These are phyloP conservation scores for Drosophila nikananu DNA, from an alignment of 1,140 invertebrate species.

Conservation along the genomic window DNA sequence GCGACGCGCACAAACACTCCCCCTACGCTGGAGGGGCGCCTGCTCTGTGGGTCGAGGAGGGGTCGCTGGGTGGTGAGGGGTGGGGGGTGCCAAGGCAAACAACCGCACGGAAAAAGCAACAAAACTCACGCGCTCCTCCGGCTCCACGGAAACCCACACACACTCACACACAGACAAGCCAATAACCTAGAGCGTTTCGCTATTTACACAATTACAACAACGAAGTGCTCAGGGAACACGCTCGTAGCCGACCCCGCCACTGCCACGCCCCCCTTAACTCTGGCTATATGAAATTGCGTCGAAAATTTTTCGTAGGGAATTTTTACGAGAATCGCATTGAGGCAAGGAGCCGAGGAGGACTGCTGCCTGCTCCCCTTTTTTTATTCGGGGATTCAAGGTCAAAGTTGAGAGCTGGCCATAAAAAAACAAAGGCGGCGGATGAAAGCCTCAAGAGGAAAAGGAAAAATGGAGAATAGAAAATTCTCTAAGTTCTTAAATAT, in stretches of 20 bases:
- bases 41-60: not conserved
- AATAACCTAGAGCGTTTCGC: conserved; percentile 76
- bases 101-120: conserved; percentile 54
- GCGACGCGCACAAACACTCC: conserved; percentile 37
- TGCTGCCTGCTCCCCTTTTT: conserved; percentile 12
- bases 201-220: conserved; percentile 81
- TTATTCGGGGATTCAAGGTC: conserved; percentile 70
- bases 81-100: conserved; percentile 49
- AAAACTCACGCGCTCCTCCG: conserved; percentile 49
- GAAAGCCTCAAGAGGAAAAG: conserved; percentile 1
- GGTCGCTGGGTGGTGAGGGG: not conserved
- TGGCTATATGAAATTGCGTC: conserved; percentile 67
- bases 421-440: conserved; percentile 58
- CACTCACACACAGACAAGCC: conserved; percentile 59
- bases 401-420: conserved; percentile 63
- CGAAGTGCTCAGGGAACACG: conserved; percentile 1
- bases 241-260: too few species aligned
- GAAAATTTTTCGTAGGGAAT: conserved; percentile 59
- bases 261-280: not conserved
- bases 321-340: conserved; percentile 63
- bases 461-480: not conserved
- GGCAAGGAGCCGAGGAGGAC: conserved; percentile 19
- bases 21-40: not conserved
- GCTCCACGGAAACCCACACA: conserved; percentile 28
- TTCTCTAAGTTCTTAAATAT: not conserved